Base-by-base conservation (phyloP, 2,888 invertebrate species). In the Scaptomyza flava region DNA sequence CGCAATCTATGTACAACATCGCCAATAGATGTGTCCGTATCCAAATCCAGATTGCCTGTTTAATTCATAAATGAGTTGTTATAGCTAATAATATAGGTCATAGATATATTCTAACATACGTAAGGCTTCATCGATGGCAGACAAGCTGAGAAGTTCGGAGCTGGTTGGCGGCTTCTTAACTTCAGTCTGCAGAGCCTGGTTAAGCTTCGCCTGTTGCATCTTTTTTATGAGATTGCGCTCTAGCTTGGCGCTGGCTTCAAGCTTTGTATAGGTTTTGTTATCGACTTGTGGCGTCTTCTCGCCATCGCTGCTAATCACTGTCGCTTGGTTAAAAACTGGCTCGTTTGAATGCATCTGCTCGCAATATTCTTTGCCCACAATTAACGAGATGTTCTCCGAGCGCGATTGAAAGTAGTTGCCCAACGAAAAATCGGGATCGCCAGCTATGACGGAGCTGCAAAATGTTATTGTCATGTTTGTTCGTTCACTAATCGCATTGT, bases 321-420 rank as follows among this genome's bases (percentile, higher is more conserved):
- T 36, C 46, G 56, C 71, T 14, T 42, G 61, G 31, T 88, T 85
- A 12, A 84, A 66, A 30, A 90, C 63, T 0, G 89, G 71, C 5
- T 82, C 67, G 3, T 81, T 81, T 3, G 74, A 36, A 20, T 72
- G 84, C 46, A 64, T 74, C 23, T 79, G 79, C 3, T 84, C 81
- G 11, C 89, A 89, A 53, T 81, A 84, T 27, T 71, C 75, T 3
- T 68, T 62, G 6, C 65, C 56, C 3, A 89, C 85, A 52, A 92
- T 91, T 38, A 89, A 77, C 20, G 84, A 77, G 36, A 92, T 63
- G 51, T 90, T 87, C 5, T 91, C 91, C 0, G 91, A 91, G 30
- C 91, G 89, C 61, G 81, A 83, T 41, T 88, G 84, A 47, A 91
- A 91, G 58, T 90, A 91, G 14, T 77, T 86, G 12, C 91, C 91